These are phyloP conservation scores for Aspidiotus rigidus DNA, from an alignment of 2,888 invertebrate species.

Conservation along the genomic window DNA sequence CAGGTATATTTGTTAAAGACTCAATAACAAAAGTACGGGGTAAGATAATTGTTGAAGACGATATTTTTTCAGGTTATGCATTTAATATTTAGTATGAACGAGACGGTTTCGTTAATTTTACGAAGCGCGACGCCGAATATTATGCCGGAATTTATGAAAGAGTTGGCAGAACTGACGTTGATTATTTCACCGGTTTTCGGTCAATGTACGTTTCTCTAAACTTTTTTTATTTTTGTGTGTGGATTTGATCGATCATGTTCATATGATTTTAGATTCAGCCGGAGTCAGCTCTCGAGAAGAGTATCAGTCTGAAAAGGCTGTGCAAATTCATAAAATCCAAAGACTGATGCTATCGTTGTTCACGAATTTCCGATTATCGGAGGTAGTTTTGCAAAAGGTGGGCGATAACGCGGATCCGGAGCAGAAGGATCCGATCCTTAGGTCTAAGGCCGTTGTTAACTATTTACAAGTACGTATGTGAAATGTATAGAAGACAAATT, in stretches of 20 bases:
- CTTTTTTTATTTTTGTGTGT: not conserved
- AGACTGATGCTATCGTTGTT: constrained; percentile 30
- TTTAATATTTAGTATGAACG: constrained; percentile 69
- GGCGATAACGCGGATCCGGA: constrained; percentile 22
- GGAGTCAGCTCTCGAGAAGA: constrained; percentile 19
- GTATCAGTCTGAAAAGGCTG: constrained; percentile 23
- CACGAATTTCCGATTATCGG: constrained; percentile 17
- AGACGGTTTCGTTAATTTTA: constrained; percentile 68
- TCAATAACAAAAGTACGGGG: no score
- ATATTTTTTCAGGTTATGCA: constrained; percentile 52
- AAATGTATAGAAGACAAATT: not conserved
- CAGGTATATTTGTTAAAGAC: constrained; percentile 47
- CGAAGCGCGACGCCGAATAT: constrained; percentile 59
- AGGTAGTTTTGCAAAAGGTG: constrained; percentile 5
- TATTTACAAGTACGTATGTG: constrained; percentile 13
- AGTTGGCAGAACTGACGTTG: constrained; percentile 66
- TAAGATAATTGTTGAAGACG: no score
- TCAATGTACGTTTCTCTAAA: constrained; percentile 18
- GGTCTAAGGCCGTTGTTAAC: constrained; percentile 13
- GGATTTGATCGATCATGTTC: not conserved
- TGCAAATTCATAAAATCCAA: constrained; percentile 31
- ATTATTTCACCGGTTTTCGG: constrained; percentile 49
- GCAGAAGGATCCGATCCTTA: constrained; percentile 14
- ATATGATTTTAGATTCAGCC: not conserved
- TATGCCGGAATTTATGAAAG: constrained; percentile 57